Percentiles rank a stretch among this genome's conserved stretches.
Evolutionary conservation across 2,888 invertebrate species (phyloP).

Genomic region (Drosophila percnosoma): DNA sequence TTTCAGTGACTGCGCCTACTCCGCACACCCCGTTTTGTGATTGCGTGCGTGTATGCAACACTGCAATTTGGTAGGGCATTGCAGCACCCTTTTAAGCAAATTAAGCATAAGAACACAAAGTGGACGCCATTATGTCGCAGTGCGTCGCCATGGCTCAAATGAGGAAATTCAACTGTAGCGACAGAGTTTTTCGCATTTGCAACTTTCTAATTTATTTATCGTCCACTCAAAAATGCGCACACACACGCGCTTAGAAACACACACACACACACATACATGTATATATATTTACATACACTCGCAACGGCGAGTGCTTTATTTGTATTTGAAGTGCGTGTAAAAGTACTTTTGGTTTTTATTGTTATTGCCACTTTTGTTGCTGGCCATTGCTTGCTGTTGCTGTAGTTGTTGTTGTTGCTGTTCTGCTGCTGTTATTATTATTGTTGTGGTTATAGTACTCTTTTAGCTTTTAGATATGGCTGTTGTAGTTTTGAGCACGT

Average conservation of each 20-base stretch:
- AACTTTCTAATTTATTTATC: constrained; percentile 79
- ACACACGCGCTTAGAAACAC: constrained; percentile 55
- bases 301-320: constrained; percentile 41
- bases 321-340: constrained; percentile 76
- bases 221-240: constrained; percentile 62
- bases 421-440: constrained; percentile 7
- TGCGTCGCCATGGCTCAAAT: constrained; percentile 49
- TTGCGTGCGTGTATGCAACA: constrained; percentile 23
- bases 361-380: constrained; percentile 58
- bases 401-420: constrained; percentile 8
- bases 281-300: constrained; percentile 15
- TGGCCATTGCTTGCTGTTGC: constrained; percentile 23
- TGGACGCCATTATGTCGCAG: constrained; percentile 83
- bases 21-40: constrained; percentile 43
- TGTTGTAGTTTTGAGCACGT: constrained; percentile 47
- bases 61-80: constrained; percentile 41
- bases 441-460: constrained; percentile 35
- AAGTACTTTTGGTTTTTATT: constrained; percentile 63
- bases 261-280: constrained; percentile 10
- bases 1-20: constrained; percentile 42
- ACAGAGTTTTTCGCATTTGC: constrained; percentile 66
- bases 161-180: constrained; percentile 34
- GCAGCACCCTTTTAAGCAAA: constrained; percentile 81
- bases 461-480: constrained; percentile 27
- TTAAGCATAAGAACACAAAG: constrained; percentile 82